Percentiles rank a stretch among this genome's conserved stretches.
These are phyloP conservation scores for Sebastes goodei DNA, from an alignment of 2,797 vertebrate species.

Conservation along the genomic window DNA sequence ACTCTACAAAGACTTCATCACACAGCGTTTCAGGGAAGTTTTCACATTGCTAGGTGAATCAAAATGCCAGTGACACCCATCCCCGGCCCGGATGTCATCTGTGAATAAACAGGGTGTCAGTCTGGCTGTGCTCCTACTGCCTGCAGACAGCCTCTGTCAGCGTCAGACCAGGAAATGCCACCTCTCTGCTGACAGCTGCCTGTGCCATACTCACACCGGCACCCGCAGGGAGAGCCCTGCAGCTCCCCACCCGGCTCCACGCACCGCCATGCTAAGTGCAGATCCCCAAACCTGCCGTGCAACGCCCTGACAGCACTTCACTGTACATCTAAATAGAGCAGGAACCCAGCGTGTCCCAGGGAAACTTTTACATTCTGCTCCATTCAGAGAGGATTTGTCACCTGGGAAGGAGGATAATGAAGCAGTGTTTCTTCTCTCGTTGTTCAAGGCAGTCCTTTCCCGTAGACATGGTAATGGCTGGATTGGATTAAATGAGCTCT, in stretches of 20 bases:
- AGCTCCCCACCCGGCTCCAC: constrained; percentile 86
- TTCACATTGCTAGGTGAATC: constrained; percentile 87
- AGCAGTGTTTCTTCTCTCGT: constrained; percentile 63
- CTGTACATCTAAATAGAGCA: constrained; percentile 78
- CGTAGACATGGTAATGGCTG: constrained; percentile 67
- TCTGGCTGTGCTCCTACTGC: constrained; percentile 90
- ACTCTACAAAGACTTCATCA: constrained; percentile 88
- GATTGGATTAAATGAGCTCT: constrained; percentile 79
- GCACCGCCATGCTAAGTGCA: constrained; percentile 60
- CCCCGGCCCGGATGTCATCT: constrained; percentile 89
- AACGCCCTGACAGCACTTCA: constrained; percentile 69
- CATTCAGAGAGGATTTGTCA: constrained; percentile 81
- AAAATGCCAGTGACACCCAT: constrained; percentile 93
- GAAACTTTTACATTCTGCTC: constrained; percentile 78
- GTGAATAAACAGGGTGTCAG: constrained; percentile 97
- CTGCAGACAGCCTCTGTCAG: constrained; percentile 96
- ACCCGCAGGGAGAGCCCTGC: constrained; percentile 79
- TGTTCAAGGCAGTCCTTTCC: constrained; percentile 66
- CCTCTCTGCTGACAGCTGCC: constrained; percentile 94
- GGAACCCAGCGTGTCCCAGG: constrained; percentile 68
- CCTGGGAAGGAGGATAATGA: constrained; percentile 73
- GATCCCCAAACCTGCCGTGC: constrained; percentile 64
- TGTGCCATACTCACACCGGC: constrained; percentile 86
- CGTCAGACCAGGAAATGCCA: constrained; percentile 92
- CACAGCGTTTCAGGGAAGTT: constrained; percentile 83